Evolutionary conservation across 1,140 invertebrate genomes (phyloP), one percentile per base, ranked within the genome.

Genomic region (Anastrepha obliqua): DNA sequence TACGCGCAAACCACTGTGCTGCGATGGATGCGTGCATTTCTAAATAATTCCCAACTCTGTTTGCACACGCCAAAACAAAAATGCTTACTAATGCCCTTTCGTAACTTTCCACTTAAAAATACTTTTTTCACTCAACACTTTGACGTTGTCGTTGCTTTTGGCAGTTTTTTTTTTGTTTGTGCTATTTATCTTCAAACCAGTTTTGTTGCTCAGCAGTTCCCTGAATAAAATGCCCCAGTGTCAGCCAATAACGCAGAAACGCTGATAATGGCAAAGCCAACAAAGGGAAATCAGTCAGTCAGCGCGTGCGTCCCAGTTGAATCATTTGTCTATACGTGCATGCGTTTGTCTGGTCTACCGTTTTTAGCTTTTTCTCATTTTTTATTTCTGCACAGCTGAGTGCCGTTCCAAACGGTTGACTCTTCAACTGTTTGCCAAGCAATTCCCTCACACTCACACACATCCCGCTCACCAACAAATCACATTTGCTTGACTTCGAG

Each of bases 401-500:
- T 74, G 70, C 70, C 70, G 44, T 29, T 74, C 42, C 44, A 74
- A 51, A 42, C 44, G 39, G 42, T 51, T 47, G 70, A 74, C 70
- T 74, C 39, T 47, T 74, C 44, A 74, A 74, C 67, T 51, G 70
- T 74, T 74, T 74, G 70, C 47, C 70, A 74, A 74, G 67, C 42
- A 74, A 15, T 74, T 17, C 15, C 29, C 2, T 29, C 64, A 6
- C 39, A 17, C 42, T 3, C 9, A 39, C 11, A 20, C 42, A 9
- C 29, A 29, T 29, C 29, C 29, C 39, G 67, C 2, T 47, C 7
- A 13, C 7, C 64, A 74, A 47, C 42, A 29, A 74, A 67, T 17
- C 47, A 17, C 29, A 74, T 74, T 74, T 74, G 44, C 39, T 42
- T 74, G 70, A 74, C 70, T 74, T 74, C 47, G 29, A 29, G 44